A percentile compares a stretch with the other conserved stretches of the same genome.
Evolutionary conservation across 2,888 invertebrate species (phyloP).

Genomic region (Leuctra nigra): DNA sequence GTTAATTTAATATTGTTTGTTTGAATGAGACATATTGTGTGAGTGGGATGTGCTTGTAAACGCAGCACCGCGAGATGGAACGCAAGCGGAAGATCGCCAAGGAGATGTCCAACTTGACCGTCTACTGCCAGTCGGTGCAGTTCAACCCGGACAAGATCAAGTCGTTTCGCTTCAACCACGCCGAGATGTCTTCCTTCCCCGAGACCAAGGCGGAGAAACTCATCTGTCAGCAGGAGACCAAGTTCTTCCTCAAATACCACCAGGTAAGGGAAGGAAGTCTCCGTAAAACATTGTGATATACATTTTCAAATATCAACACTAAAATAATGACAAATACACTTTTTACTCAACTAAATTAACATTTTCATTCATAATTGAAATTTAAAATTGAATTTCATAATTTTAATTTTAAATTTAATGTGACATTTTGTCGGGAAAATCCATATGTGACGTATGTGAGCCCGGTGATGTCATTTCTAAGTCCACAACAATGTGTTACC

Average conservation of each 20-base stretch:
- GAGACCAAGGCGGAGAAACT: slow-evolving; percentile 93
- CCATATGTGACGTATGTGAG: no score
- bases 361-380: neutral
- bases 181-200: slow-evolving; percentile 97
- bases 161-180: slow-evolving; percentile 65
- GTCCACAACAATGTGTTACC: no score
- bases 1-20: no score
- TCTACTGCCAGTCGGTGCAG: slow-evolving; percentile 87
- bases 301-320: no score
- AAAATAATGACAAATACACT: neutral
- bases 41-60: no score
- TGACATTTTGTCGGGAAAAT: no score
- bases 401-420: no score
- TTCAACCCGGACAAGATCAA: slow-evolving; percentile 70
- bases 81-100: slow-evolving; percentile 86
- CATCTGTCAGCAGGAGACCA: slow-evolving; percentile 70
- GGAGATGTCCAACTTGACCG: slow-evolving; percentile 94
- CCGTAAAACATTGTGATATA: neutral
- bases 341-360: neutral
- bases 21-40: no score
- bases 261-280: slow-evolving; percentile 39
- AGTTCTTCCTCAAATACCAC: slow-evolving; percentile 73
- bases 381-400: no score
- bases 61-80: slow-evolving; percentile 80
- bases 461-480: no score